Conservation (phyloP, 2,888 invertebrate species). For the Eupithecia vulgata region DNA sequence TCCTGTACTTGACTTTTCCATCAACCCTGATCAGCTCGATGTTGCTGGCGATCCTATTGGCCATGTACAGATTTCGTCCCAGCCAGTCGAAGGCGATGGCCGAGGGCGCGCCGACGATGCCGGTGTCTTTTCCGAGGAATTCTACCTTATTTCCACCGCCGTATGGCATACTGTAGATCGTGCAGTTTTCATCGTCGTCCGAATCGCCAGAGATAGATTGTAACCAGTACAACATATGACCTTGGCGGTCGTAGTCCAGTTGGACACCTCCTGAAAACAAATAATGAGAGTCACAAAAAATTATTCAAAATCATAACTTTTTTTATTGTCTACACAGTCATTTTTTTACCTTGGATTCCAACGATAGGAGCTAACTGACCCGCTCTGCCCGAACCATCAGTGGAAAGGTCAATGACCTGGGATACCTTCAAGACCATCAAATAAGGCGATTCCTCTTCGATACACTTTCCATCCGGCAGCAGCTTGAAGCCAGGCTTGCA, state of each 20-base stretch:
- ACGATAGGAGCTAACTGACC: constrained; percentile 94
- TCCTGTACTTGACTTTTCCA: constrained; percentile 91
- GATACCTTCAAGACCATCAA: constrained; percentile 95
- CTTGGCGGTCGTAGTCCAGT: constrained; percentile 95
- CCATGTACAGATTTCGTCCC: constrained; percentile 96
- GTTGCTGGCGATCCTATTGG: constrained; percentile 94
- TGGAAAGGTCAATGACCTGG: constrained; percentile 93
- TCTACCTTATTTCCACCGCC: constrained; percentile 90
- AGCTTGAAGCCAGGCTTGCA: constrained; percentile 95
- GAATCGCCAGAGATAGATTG: constrained; percentile 87
- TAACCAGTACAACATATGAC: constrained; percentile 94
- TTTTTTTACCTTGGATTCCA: constrained; percentile 85
- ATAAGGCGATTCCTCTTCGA: constrained; percentile 94
- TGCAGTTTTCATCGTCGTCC: constrained; percentile 92
- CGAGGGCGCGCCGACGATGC: constrained; percentile 95
- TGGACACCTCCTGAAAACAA: constrained; percentile 89
- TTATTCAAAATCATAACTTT: not conserved
- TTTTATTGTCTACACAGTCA: not conserved
- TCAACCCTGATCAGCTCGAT: constrained; percentile 95
- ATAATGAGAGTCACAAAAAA: not conserved
- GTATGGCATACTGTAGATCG: constrained; percentile 92
- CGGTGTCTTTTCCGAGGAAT: constrained; percentile 91
- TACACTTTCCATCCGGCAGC: constrained; percentile 87
- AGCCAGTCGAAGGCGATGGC: constrained; percentile 98
- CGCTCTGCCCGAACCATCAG: constrained; percentile 89